Base-by-base conservation (phyloP, 92 coral and sea anemone genomes). In the Actinernus sp. region DNA sequence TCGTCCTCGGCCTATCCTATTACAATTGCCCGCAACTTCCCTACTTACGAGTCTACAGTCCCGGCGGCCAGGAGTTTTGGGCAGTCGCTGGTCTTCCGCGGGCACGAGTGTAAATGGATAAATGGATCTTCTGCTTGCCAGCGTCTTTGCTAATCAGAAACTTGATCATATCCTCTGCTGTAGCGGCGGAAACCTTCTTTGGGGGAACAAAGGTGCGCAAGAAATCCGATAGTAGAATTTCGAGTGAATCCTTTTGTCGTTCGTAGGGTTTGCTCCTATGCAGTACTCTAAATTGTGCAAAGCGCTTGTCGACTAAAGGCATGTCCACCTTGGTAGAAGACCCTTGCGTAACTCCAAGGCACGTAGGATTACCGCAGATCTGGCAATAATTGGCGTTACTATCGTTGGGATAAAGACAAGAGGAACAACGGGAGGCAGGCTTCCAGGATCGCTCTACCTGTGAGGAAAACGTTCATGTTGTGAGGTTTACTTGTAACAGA, bases 351-450 rank as follows among this genome's bases (percentile, higher is more conserved):
- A 36, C 19, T 21, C 41, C 47, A 6, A 47, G 9, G 45, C 18
- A 18, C 18, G 51, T 46, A 16, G 36, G 37, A 14, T 34, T 4
- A 27, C 79, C 79, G 47, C 79, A 47, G 17, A 70, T 68, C n/a
- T 51, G 85, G 39, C 85, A 77, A 44, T 52, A 84, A 37, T 69
- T 69, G 12, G 85, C 80, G 48, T 71, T 69, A 2, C 7, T 38
- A 21, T 77, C 72, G 23, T 76, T 84, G 4, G 79, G 74, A 22
- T 55, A 71, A 14, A 71, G 68, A 37, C 90, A 84, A 2, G 61
- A 26, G 21, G 26, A 7, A 43, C 82, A 85, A 31, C 78, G 65
- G 2, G 36, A 13, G 12, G 83, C 76, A 4, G 70, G 40, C 25
- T 73, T 63, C 74, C 82, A 73, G 18, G 76, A 65, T 5, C 68